These are phyloP conservation scores for Rana temporaria DNA, from an alignment of 2,113 vertebrate species.

Conservation along the genomic window DNA sequence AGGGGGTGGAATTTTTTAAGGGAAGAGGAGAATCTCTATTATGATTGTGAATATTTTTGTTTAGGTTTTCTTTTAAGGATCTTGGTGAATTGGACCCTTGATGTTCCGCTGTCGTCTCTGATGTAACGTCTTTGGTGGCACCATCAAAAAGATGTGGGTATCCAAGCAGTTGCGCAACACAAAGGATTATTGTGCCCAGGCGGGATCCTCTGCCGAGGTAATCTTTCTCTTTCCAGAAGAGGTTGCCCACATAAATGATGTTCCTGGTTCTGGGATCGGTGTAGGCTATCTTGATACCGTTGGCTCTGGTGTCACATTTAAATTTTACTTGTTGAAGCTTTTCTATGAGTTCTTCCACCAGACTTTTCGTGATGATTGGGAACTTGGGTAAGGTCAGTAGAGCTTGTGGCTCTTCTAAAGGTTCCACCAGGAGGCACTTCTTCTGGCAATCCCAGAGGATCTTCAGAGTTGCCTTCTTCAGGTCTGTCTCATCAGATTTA, in stretches of 20 bases:
- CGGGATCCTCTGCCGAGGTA: not conserved
- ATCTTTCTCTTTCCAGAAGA: not conserved
- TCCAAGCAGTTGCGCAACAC: not conserved
- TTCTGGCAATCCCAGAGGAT: not conserved
- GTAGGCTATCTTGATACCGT: not conserved
- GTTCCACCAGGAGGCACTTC: not conserved
- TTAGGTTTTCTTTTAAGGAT: too few species aligned
- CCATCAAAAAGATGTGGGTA: not conserved
- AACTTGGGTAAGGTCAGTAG: not conserved
- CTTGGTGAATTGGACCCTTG: too few species aligned
- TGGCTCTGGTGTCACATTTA: not conserved
- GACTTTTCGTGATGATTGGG: not conserved
- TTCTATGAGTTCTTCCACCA: not conserved
- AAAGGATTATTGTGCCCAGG: not conserved
- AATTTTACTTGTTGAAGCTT: not conserved
- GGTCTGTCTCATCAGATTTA: too few species aligned
- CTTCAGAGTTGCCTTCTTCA: not conserved
- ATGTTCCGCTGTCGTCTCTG: too few species aligned
- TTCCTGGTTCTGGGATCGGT: not conserved
- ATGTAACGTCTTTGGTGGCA: too few species aligned
- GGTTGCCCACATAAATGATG: not conserved
- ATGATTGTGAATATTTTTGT: too few species aligned
- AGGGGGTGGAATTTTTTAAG: too few species aligned
- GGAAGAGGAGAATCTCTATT: too few species aligned
- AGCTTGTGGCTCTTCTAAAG: not conserved